A percentile compares a stretch with the other conserved stretches of the same genome.
Conservation (phyloP, 2,888 invertebrate species). For the Platerodrilus igneus region DNA sequence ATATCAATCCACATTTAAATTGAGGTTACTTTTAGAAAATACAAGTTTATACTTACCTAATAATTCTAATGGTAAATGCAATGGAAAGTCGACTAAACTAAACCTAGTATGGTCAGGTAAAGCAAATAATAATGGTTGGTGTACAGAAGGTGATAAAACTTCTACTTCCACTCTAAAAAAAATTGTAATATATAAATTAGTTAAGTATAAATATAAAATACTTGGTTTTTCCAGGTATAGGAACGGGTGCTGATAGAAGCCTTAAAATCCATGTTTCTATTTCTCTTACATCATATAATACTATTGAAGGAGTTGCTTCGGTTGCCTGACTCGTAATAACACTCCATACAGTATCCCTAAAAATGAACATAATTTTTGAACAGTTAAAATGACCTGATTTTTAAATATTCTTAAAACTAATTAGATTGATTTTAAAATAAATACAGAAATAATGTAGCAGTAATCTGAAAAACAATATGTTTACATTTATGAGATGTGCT, state of each 20-base stretch:
- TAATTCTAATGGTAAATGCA: constrained; percentile 95
- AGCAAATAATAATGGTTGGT: constrained; percentile 85
- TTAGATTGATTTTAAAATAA: too few species aligned
- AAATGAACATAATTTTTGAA: not conserved
- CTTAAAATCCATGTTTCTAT: constrained; percentile 99
- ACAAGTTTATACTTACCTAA: constrained; percentile 55
- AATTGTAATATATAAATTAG: constrained; percentile 39
- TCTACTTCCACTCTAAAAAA: constrained; percentile 52
- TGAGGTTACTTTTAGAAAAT: not conserved
- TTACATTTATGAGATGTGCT: too few species aligned
- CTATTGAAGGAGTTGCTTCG: constrained; percentile 78
- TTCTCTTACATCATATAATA: constrained; percentile 93
- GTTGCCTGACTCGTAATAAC: constrained; percentile 80
- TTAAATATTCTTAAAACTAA: too few species aligned
- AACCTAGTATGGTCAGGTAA: constrained; percentile 97
- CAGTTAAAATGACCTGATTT: too few species aligned
- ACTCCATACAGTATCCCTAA: constrained; percentile 94
- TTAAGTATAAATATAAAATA: constrained; percentile 28
- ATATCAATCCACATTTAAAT: not conserved
- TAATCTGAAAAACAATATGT: too few species aligned
- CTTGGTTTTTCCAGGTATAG: constrained; percentile 94
- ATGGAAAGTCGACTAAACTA: constrained; percentile 93
- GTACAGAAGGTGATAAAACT: constrained; percentile 80
- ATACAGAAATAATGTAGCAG: too few species aligned
- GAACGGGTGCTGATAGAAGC: constrained; percentile 93